Base-by-base conservation (phyloP, 2,797 vertebrate species). In the Novumbra hubbsi region DNA sequence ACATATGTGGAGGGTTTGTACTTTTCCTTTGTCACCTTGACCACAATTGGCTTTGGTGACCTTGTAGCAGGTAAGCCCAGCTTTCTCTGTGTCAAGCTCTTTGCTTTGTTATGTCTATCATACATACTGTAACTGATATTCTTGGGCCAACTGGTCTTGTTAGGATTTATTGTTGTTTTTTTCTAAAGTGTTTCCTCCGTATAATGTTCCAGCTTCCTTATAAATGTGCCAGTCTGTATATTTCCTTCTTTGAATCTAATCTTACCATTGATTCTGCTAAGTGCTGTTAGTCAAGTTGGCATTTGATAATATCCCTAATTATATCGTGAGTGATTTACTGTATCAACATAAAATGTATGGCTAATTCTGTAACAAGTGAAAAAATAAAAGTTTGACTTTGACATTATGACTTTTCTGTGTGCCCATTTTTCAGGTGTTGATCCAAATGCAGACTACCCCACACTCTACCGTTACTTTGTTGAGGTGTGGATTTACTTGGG, bases 401-500 rank as follows among this genome's bases (percentile, higher is more conserved):
- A 41, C 19, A 34, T 17, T 64, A 27, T 9, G 27, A 5, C 28
- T 30, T 38, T 66, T 32, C 16, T 38, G 7, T 1, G 68, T 70
- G 65, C 71, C 1, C 62, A 73, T 65, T 81, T 57, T 82, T 9
- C 83, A 99, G 98, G 98, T 86, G 97, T 99, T 82, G 95, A 99
- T 78, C 98, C 98, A 72, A 93, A 94, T 30, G 93, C 89, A 78
- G 85, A 95, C 30, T 99, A 99, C 84, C 96, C 97, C 0, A 92
- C 94, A 68, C 93, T 99, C 41, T 99, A 99, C 88, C 95, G 98
- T 81, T 99, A 99, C 79, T 98, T 99, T 85, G 98, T 99, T 80
- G 98, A 99, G 71, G 93, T 99, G n/a, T 99, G 98, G 98, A 98
- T 99, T 81, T 99, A 98, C 87, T 87, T 99, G 71, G 98, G 98